Base-by-base conservation (phyloP, 2,888 invertebrate genomes). In the Leistus spinibarbis region DNA sequence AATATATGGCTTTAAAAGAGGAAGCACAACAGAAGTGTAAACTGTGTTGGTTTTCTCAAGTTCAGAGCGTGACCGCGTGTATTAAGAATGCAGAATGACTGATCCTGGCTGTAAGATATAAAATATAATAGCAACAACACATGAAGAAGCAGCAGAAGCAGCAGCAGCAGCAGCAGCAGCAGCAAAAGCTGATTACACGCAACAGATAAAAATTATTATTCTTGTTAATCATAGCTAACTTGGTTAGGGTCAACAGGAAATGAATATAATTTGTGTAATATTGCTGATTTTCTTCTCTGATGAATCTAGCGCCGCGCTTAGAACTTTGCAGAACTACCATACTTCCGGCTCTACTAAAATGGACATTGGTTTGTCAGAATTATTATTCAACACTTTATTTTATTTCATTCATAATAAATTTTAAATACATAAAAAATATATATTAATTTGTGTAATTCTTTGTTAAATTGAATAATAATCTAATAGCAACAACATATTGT, bases 261-360 rank as follows among this genome's bases (percentile, higher is more conserved):
- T 72, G 65, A 65, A 72, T 65, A 65, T 72, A 65, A 72, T 72
- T 72, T 72, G 72, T 72, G 72, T 72, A 72, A 72, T 72, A 54
- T 68, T 68, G 23, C 69, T 56, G 72, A 72, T 72, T 64, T 64
- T 71, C 71, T 64, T 71, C 54, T 71, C 64, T 64, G 54, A 63
- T 63, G 69, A 27, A 17, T 62, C 27, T 69, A 60, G 69, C 69
- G 69, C 69, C 69, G 24, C 56, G 19, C 57, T 16, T 57, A 57
- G 19, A 57, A 57, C 57, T 19, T 53, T n/a, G 17, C 57, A 19
- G 53, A 10, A 16, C 54, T 54, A 54, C 54, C 7, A 19, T 22
- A 60, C 60, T 20, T 60, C 60, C 60, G 60, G 60, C 17, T 10
- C 10, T 40, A 40, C 10, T 40, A 40, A 40, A 40, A 40, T 40